A percentile compares a stretch with the other conserved stretches of the same genome.
These are phyloP conservation scores for Coecobrya sp. DNA, from an alignment of 2,888 invertebrate species.

Conservation along the genomic window DNA sequence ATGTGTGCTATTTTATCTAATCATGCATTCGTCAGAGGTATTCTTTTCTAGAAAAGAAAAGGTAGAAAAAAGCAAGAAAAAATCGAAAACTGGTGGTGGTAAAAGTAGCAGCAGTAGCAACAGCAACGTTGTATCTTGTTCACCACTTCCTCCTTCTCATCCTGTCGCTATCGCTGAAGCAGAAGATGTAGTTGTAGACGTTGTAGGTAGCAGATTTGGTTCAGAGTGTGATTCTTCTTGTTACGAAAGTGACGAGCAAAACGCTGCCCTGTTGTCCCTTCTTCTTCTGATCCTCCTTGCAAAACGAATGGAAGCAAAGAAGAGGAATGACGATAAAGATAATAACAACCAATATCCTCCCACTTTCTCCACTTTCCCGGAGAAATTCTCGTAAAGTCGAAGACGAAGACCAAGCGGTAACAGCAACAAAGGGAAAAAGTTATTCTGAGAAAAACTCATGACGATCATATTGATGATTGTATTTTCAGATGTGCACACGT, in stretches of 20 bases:
- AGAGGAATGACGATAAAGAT: constrained; percentile 27
- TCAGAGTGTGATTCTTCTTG: neutral
- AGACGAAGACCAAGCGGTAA: neutral
- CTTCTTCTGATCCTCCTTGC: constrained; percentile 57
- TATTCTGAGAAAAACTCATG: neutral
- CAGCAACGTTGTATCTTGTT: neutral
- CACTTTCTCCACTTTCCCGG: neutral
- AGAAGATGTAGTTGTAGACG: neutral
- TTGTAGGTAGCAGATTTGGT: neutral
- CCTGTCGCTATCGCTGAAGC: neutral
- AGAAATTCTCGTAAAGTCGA: neutral
- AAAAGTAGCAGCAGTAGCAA: neutral
- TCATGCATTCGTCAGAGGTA: constrained; percentile 46
- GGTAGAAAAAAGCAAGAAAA: constrained; percentile 25
- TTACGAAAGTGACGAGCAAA: constrained; percentile 44
- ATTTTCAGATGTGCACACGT: too few relatives aligned
- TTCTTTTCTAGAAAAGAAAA: constrained; percentile 36
- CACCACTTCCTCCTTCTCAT: neutral
- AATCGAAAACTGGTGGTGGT: neutral
- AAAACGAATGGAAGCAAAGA: constrained; percentile 63
- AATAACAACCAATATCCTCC: neutral
- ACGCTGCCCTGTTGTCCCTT: constrained; percentile 57
- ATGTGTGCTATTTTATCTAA: neutral
- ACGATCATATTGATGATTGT: neutral
- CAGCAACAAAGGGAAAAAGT: constrained; percentile 46